These are phyloP conservation scores for Hiodon alosoides DNA, from an alignment of 2,113 vertebrate genomes.

Conservation along the genomic window DNA sequence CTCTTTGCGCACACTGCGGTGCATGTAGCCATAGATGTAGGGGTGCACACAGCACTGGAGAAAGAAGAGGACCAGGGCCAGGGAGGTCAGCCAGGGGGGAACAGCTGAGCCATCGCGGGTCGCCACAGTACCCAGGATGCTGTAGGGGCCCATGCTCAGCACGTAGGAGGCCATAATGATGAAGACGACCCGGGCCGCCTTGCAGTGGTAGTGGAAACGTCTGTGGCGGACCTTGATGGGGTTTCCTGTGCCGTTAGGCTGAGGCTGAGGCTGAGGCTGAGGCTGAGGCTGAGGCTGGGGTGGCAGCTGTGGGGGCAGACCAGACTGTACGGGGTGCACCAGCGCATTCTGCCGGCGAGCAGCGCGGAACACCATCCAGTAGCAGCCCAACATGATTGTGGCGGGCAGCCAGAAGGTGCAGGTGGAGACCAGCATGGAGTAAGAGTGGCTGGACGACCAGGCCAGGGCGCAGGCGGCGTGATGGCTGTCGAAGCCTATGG, in stretches of 20 bases:
- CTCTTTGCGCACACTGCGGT: slow-evolving; percentile 73
- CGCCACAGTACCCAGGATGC: slow-evolving; percentile 68
- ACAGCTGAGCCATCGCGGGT: slow-evolving; percentile 56
- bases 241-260: slow-evolving; percentile 45
- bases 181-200: slow-evolving; percentile 79
- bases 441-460: slow-evolving; percentile 77
- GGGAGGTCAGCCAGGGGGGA: slow-evolving; percentile 71
- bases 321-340: slow-evolving; percentile 69
- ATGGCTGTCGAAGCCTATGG: slow-evolving; percentile 67
- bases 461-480: slow-evolving; percentile 73
- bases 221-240: slow-evolving; percentile 54
- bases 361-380: slow-evolving; percentile 79
- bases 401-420: slow-evolving; percentile 76
- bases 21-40: slow-evolving; percentile 84
- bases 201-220: slow-evolving; percentile 77
- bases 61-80: slow-evolving; percentile 78
- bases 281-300: slow-evolving; percentile 42
- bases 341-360: slow-evolving; percentile 78
- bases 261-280: slow-evolving; percentile 29
- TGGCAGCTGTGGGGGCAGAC: slow-evolving; percentile 30
- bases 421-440: slow-evolving; percentile 65
- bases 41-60: slow-evolving; percentile 82
- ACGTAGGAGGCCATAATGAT: slow-evolving; percentile 80
- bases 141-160: slow-evolving; percentile 80
- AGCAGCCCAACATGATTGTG: slow-evolving; percentile 76